Evolutionary conservation across 2,888 invertebrate species (phyloP).

Genomic region (Electrophaes corylata): DNA sequence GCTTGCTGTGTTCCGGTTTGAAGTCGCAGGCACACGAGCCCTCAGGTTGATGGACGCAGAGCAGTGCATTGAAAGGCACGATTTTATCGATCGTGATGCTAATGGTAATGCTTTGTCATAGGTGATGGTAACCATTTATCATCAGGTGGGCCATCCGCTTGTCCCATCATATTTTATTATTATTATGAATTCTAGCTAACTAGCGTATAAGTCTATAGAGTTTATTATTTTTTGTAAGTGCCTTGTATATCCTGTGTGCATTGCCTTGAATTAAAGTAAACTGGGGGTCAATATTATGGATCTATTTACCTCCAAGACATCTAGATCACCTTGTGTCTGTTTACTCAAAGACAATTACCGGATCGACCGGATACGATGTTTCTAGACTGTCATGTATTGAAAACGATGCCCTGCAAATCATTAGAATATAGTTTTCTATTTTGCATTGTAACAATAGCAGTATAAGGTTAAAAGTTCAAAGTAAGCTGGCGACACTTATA

Average conservation of each 20-base stretch:
- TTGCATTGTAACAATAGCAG: constrained; percentile 26
- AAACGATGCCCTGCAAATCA: constrained; percentile 2
- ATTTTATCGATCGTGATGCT: too few species aligned
- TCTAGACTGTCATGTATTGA: neutral
- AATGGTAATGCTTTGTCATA: too few species aligned
- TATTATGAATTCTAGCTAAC: too few species aligned
- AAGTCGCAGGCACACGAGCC: too few species aligned
- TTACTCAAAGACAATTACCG: neutral
- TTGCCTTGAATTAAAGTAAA: neutral
- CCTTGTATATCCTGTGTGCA: neutral
- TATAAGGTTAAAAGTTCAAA: constrained; percentile 8
- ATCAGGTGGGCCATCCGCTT: too few species aligned
- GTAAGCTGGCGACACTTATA: constrained; percentile 2
- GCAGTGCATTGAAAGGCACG: too few species aligned
- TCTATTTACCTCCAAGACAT: neutral
- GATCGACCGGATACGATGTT: neutral
- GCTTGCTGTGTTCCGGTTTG: too few species aligned
- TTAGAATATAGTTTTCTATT: constrained; percentile 16
- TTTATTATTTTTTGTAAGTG: neutral
- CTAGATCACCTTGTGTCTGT: constrained; percentile 3
- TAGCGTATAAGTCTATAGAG: too few species aligned
- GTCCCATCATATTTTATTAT: too few species aligned
- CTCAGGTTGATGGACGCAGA: too few species aligned
- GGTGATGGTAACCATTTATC: too few species aligned
- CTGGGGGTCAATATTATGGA: neutral